Evolutionary conservation across 2,797 vertebrate genomes (phyloP), one percentile per base, ranked within the genome.

Genomic region (Neopelma chrysocephalum): DNA sequence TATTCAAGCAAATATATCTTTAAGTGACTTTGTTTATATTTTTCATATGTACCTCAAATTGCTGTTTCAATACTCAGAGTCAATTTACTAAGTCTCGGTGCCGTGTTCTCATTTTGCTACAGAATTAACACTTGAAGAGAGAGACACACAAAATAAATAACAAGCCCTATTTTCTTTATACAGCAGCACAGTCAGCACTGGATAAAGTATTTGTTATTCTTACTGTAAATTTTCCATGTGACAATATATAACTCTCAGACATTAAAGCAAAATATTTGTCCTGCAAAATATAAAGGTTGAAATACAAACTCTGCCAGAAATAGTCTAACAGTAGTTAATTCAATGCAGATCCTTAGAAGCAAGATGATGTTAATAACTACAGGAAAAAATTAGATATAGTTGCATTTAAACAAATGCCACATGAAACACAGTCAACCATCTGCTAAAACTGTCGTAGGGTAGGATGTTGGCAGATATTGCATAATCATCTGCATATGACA

Each of bases 401-500:
- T 92, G 62, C 96, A 94, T 96, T 97, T 96, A 97, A 97, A 97
- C 93, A 97, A 97, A 97, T 93, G 91, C 90, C 97, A 97, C 96
- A 97, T 96, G 96, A 97, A 95, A 96, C 87, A 94, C 12, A 88
- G 94, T 95, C 15, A 12, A 72, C 98, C 97, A 98, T 98, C 98
- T 98, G 98, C 93, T 96, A 27, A 85, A 96, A 96, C 96, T 96
- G 96, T 97, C 94, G 87, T 90, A 77, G 89, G 94, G 96, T 96
- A 96, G 96, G 94, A 96, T 93, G 94, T 69, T 97, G 97, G 97
- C 96, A 98, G 96, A 93, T 97, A 97, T 70, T 95, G 80, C 90
- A 96, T 96, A 91, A 96, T 97, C 96, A 96, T 96, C 96, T 96
- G 96, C 97, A 98, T 96, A 97, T 97, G 96, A 97, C 94, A 79